A percentile compares a stretch with the other conserved stretches of the same genome.
Evolutionary conservation across 2,797 vertebrate species (phyloP).

Genomic region (Sebastes ruberrimus): DNA sequence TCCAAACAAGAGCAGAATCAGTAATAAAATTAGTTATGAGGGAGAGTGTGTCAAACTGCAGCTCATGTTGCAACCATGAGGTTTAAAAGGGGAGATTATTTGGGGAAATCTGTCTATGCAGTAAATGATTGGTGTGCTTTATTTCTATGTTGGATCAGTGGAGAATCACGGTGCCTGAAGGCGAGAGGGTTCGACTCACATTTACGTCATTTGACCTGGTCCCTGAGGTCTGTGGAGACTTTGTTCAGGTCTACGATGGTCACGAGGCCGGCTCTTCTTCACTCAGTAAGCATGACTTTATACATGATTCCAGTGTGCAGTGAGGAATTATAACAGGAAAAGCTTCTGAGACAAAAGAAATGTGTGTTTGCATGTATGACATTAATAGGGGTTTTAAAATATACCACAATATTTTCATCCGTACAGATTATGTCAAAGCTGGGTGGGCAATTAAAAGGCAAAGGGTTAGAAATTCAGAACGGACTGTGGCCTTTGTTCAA

Average conservation of each 20-base stretch:
- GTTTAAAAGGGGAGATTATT: neutral
- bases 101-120: neutral
- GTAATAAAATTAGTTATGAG: slow-evolving; percentile 35
- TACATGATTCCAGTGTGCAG: neutral
- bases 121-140: neutral
- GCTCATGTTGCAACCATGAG: neutral
- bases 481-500: slow-evolving; percentile 38
- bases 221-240: slow-evolving; percentile 80
- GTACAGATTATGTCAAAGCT: slow-evolving; percentile 3
- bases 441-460: neutral
- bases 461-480: slow-evolving; percentile 3
- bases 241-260: slow-evolving; percentile 80
- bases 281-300: slow-evolving; percentile 55
- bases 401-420: neutral
- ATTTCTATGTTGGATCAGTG: slow-evolving; percentile 69
- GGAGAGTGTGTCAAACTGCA: slow-evolving; percentile 25
- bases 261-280: slow-evolving; percentile 49
- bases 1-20: slow-evolving; percentile 38
- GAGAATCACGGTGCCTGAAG: slow-evolving; percentile 79
- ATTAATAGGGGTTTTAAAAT: neutral
- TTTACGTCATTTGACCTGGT: slow-evolving; percentile 82
- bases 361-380: neutral
- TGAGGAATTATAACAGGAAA: neutral
- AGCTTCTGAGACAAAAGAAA: neutral
- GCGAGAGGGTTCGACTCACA: slow-evolving; percentile 74